Evolutionary conservation across 2,797 vertebrate genomes (phyloP), one percentile per base, ranked within the genome.

Genomic region (Moxostoma hubbsi): DNA sequence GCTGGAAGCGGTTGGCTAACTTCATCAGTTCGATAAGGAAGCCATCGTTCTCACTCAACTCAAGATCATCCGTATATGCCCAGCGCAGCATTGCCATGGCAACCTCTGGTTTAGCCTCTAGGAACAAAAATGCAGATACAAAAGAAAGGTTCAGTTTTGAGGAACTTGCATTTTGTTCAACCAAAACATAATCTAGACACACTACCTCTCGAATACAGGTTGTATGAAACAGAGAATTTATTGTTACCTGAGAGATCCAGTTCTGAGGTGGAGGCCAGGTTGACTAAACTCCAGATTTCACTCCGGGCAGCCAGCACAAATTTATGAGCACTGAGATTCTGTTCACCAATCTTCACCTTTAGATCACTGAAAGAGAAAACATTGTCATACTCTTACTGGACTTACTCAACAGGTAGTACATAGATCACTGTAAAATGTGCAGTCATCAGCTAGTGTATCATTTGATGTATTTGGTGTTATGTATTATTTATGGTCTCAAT

Each of bases 1-100:
- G 96, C 86, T 99, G 97, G 87, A 98, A 99, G 81, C 95, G 96
- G 91, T 99, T 99, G 67, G 97, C 96, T 77, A 99, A 90, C 88
- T 97, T 99, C 98, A 99, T 99, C 86, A 99, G 84, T 82, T 98
- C 95, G 13, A 97, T 97, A 81, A 98, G 94, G 88, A 98, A 99
- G 71, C 94, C 92, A 66, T 99, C 98, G 8, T 98, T 95, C 85
- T 97, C 96, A 65, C 89, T 94, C 65, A 98, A 93, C 75, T 97
- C 97, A 87, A 99, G 89, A 75, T 98, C 95, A 76, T 99, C 97
- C 0, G 97, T 99, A 88, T 99, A 99, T 69, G 96, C 93, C 98
- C 98, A 99, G 57, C 91, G 94, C 83, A 99, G 90, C 97, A 99
- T 98, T 7, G 97, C 96, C 94, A 95, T 94, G 80, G 97, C 95